Conservation (phyloP, 2,797 vertebrate genomes). For the Cuniculus paca region DNA sequence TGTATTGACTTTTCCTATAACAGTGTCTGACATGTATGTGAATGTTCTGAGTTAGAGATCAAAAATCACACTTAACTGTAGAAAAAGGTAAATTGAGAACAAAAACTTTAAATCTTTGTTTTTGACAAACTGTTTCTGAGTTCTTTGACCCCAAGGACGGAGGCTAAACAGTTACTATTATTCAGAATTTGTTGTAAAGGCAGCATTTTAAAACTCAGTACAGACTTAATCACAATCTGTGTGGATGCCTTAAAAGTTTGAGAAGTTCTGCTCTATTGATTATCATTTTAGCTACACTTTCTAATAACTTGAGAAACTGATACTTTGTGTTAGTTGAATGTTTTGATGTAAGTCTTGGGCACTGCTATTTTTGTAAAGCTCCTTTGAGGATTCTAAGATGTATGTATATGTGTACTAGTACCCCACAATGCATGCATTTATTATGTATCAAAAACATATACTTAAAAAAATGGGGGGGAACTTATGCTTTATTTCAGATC, state of each 20-base stretch:
- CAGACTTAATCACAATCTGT: neutral
- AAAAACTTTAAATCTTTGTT: neutral
- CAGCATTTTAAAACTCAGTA: neutral
- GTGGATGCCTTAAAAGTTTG: neutral
- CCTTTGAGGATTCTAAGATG: neutral
- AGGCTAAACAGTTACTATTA: neutral
- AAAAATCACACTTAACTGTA: neutral
- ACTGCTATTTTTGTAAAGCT: neutral
- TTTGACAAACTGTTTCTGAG: neutral
- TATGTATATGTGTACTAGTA: neutral
- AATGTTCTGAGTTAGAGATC: slow-evolving; percentile 33
- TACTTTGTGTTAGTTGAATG: neutral
- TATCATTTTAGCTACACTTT: neutral
- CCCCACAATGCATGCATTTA: neutral
- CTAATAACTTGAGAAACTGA: neutral
- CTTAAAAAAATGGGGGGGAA: neutral
- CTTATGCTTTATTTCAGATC: neutral
- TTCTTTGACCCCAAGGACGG: neutral
- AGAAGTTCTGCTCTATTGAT: neutral
- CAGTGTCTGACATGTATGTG: neutral
- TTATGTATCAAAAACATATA: neutral
- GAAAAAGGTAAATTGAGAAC: neutral
- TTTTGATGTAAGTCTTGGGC: neutral
- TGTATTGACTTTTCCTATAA: neutral
- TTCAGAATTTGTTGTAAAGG: slow-evolving; percentile 1